Evolutionary conservation across 2,888 invertebrate species (phyloP).

Genomic region (Hylaea fasciaria): DNA sequence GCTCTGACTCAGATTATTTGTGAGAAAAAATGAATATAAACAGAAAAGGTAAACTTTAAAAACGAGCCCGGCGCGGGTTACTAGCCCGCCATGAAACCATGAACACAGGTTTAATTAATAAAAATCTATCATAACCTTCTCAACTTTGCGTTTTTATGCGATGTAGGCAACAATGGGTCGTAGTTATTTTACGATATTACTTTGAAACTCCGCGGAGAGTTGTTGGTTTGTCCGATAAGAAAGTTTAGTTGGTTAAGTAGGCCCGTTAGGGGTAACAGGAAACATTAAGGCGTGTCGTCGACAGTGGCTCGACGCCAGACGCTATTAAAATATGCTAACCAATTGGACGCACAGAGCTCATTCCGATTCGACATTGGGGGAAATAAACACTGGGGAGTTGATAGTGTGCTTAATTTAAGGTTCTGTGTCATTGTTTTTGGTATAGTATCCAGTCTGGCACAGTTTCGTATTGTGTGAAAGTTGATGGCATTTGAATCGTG

Average conservation of each 20-base stretch:
- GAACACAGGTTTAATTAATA: constrained; percentile 20
- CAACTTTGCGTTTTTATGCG: constrained; percentile 47
- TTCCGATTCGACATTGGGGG: constrained; percentile 58
- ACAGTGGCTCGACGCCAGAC: constrained; percentile 77
- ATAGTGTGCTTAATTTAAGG: neutral
- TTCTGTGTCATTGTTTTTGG: neutral
- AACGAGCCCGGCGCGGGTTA: too few relatives aligned
- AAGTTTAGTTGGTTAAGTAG: constrained; percentile 82
- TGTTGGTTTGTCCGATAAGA: constrained; percentile 79
- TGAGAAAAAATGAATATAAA: too few relatives aligned
- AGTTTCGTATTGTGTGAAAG: too few relatives aligned
- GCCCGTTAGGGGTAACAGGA: constrained; percentile 80
- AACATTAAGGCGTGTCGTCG: constrained; percentile 77
- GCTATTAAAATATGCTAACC: constrained; percentile 80
- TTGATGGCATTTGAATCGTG: too few relatives aligned
- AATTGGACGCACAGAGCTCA: constrained; percentile 73
- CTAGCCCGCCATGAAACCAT: too few relatives aligned
- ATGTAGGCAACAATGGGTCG: constrained; percentile 53
- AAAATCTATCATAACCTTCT: constrained; percentile 14
- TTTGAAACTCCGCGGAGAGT: constrained; percentile 64
- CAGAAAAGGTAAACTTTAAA: too few relatives aligned
- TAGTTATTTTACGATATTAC: constrained; percentile 69
- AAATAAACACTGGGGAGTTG: constrained; percentile 22
- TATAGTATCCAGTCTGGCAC: neutral
- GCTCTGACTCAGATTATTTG: too few relatives aligned